Base-by-base conservation (phyloP, 2,888 invertebrate species). In the Synergus laeviventris region DNA sequence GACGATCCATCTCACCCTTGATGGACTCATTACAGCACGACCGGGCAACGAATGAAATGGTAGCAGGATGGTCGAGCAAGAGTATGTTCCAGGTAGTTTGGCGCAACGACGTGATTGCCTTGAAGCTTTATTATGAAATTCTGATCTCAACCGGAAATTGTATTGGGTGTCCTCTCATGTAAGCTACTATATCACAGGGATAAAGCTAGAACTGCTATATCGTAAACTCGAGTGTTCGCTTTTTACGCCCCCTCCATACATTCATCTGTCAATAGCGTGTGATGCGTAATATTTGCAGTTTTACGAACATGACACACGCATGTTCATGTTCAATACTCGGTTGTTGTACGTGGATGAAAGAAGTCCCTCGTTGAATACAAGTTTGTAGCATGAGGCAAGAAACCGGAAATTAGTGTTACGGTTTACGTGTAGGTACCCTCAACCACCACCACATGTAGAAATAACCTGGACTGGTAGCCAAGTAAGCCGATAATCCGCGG, bases 401-500 rank as follows among this genome's bases (percentile, higher is more conserved):
- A 77, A 75, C 76, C 79, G 76, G 80, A 81, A 84, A 85, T 86
- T 84, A 81, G 79, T 80, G 83, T 82, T 78, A 78, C 82, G 77
- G 81, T 21, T 59, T 59, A 59, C 54, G 18, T 59, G 77, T 31
- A 31, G 31, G 31, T 79, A 81, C 75, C 78, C 81, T 80, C 81
- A 78, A 79, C 78, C 81, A 76, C 78, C 81, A 76, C 75, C 79
- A 79, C 81, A 80, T 78, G 81, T 81, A 80, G 84, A 84, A 88
- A 87, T 86, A 87, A 86, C 86, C 84, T 82, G 79, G 81, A 79
- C 80, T 78, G 60, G 81, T 85, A 84, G 83, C 80, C 79, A 76
- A 82, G 79, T 89, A 89, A 89, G 88, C 87, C 86, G 88, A 89
- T 90, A 90, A 90, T 90, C 90, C 89, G 82, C 84, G 87, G 89